Percentiles rank a stretch among this genome's conserved stretches.
Evolutionary conservation across 2,113 vertebrate genomes (phyloP).

Genomic region (Petromus typicus): DNA sequence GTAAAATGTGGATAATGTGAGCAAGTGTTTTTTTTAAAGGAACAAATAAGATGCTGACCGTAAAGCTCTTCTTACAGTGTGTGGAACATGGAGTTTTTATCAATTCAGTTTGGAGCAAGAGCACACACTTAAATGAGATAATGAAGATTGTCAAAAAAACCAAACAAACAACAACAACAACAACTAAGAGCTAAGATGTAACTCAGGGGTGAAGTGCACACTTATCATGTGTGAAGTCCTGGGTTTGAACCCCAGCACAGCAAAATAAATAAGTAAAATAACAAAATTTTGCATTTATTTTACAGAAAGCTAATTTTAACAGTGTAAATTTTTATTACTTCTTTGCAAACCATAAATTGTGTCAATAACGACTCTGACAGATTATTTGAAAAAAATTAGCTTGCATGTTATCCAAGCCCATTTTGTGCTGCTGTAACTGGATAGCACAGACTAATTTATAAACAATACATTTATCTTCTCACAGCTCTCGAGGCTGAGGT

Average conservation of each 20-base stretch:
- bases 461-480: slow-evolving; percentile 5
- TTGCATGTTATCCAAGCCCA: background rate
- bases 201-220: background rate
- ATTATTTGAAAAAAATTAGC: slow-evolving; percentile 47
- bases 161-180: slow-evolving; percentile 10
- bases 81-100: background rate
- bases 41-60: slow-evolving; percentile 3
- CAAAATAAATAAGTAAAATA: background rate
- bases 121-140: background rate
- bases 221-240: background rate
- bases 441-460: background rate
- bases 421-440: background rate
- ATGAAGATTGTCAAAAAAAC: slow-evolving; percentile 8
- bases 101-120: background rate
- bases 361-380: slow-evolving; percentile 22
- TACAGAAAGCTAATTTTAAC: slow-evolving; percentile 17
- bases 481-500: background rate
- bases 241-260: background rate
- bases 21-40: slow-evolving; percentile 14
- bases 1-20: slow-evolving; percentile 42
- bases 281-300: slow-evolving; percentile 20
- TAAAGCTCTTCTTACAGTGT: background rate
- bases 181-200: background rate
- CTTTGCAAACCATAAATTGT: slow-evolving; percentile 27
- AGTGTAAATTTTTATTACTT: slow-evolving; percentile 7